A percentile compares a stretch with the other conserved stretches of the same genome.
phyloP scores from a whole-genome alignment of 2,797 vertebrate species.

The Pseudocheirus occidentalis region DNA sequence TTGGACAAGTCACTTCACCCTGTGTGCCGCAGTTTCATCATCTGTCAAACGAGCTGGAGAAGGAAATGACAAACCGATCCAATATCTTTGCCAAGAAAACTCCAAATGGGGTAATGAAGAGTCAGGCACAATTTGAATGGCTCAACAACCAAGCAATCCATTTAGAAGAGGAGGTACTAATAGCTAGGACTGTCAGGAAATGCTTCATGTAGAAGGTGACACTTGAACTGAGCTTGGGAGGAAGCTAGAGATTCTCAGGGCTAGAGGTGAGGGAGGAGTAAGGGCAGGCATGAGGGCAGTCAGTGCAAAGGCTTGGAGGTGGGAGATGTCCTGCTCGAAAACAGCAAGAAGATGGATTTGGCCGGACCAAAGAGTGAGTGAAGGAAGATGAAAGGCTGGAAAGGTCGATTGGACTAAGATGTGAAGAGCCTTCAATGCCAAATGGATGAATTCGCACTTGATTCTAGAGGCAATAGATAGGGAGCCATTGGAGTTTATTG shows the following conservation, averaged over 20 bases:
- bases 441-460: not conserved
- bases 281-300: not conserved
- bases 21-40: too few species aligned
- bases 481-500: not conserved
- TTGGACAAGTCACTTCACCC: too few species aligned
- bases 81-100: too few species aligned
- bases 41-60: too few species aligned
- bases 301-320: not conserved
- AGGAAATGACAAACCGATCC: too few species aligned
- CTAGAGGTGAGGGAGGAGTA: not conserved
- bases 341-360: not conserved
- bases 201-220: not conserved
- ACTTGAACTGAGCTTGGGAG: not conserved
- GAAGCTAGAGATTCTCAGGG: not conserved
- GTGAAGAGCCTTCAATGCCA: not conserved
- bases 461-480: not conserved
- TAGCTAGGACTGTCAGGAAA: not conserved
- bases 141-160: too few species aligned
- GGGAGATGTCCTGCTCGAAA: not conserved
- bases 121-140: too few species aligned
- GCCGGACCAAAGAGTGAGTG: not conserved
- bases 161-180: not conserved
- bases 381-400: not conserved
- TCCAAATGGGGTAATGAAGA: too few species aligned
- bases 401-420: not conserved